Evolutionary conservation across 2,888 invertebrate genomes (phyloP).

Genomic region (Gortyna flavago): DNA sequence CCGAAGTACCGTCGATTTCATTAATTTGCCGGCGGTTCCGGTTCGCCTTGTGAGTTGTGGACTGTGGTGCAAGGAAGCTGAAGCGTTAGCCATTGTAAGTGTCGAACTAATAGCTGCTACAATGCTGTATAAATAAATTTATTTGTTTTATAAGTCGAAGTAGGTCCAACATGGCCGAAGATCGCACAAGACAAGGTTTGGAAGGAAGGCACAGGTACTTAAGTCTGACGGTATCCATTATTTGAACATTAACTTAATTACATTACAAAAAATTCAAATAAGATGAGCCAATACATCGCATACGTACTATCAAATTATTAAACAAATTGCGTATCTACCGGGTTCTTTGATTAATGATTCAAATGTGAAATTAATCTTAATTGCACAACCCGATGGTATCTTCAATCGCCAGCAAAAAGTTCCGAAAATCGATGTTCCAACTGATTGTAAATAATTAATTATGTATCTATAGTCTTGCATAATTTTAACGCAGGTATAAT

Average conservation of each 20-base stretch:
- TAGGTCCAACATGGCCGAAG: not conserved
- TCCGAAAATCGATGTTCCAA: conserved; percentile 48
- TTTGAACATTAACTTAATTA: not conserved
- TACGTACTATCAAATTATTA: conserved; percentile 18
- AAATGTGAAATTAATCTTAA: conserved; percentile 45
- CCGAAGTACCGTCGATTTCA: conserved; percentile 48
- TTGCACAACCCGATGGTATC: conserved; percentile 35
- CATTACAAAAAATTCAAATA: not conserved
- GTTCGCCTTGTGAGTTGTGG: conserved; percentile 42
- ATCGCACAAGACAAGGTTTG: not conserved
- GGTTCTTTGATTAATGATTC: conserved; percentile 55
- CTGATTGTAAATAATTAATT: conserved; percentile 54
- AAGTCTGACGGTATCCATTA: not conserved
- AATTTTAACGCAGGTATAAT: conserved; percentile 20
- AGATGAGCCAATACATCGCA: not conserved
- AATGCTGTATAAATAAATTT: not conserved
- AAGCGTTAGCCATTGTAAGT: conserved; percentile 20
- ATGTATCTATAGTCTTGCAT: conserved; percentile 38
- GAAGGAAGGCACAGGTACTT: not conserved
- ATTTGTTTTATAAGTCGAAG: not conserved
- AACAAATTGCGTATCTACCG: conserved; percentile 40
- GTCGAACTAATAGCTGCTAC: conserved; percentile 1
- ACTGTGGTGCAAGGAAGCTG: not conserved
- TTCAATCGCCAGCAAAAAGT: conserved; percentile 45
- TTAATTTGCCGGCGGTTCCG: conserved; percentile 51